Percentiles rank a stretch among this genome's conserved stretches.
These are phyloP conservation scores for Drosophila limbata DNA, from an alignment of 2,888 invertebrate species.

Conservation along the genomic window DNA sequence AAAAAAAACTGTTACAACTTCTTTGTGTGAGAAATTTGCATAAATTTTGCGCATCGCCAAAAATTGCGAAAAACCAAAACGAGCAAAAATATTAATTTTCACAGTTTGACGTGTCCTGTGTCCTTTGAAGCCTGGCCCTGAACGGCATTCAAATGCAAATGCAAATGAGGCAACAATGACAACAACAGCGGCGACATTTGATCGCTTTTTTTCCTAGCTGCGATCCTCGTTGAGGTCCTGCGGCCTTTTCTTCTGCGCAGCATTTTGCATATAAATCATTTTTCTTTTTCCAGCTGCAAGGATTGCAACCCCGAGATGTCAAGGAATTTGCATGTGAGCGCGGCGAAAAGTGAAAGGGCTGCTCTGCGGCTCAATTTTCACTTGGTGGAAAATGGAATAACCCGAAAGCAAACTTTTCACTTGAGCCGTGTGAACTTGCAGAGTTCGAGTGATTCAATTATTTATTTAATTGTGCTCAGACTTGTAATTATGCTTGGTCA, in stretches of 20 bases:
- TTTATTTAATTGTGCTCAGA: constrained; percentile 49
- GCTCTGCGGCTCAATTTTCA: constrained; percentile 33
- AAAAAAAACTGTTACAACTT: constrained; percentile 64
- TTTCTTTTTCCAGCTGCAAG: constrained; percentile 44
- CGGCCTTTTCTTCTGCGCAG: constrained; percentile 38
- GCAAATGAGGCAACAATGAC: constrained; percentile 81
- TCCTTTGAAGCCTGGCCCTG: constrained; percentile 7
- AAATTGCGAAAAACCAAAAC: constrained; percentile 64
- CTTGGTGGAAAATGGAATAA: constrained; percentile 10
- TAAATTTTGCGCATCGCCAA: constrained; percentile 73
- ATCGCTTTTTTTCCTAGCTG: constrained; percentile 66
- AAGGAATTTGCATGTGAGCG: constrained; percentile 75
- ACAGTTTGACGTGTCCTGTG: constrained; percentile 74
- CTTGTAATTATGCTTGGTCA: no score
- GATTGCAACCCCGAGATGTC: constrained; percentile 67
- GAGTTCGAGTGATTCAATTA: constrained; percentile 48
- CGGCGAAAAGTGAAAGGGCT: constrained; percentile 33
- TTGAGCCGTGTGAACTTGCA: constrained; percentile 47
- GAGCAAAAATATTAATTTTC: constrained; percentile 83
- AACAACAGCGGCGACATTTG: constrained; percentile 73
- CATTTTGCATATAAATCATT: constrained; percentile 78
- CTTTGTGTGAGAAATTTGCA: constrained; percentile 80
- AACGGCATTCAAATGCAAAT: constrained; percentile 76
- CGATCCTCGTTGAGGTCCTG: constrained; percentile 52
- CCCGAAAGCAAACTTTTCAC: background rate